phyloP scores from a whole-genome alignment of 2,797 vertebrate species.

The Adelosebastes latens region DNA sequence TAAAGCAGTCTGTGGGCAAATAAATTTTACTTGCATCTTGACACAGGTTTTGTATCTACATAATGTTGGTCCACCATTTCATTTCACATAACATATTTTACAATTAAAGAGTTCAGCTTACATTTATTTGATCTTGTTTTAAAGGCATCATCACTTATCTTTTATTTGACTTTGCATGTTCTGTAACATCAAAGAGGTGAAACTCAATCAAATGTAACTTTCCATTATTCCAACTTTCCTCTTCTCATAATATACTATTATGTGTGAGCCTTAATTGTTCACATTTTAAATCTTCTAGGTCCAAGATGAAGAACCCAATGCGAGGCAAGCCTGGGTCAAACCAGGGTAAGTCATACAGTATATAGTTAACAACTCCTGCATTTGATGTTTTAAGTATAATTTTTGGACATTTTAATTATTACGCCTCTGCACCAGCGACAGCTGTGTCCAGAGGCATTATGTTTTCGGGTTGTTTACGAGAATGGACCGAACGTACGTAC shows the following conservation, averaged over 20 bases:
- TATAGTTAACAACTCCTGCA: neutral
- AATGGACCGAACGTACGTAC: too few relatives aligned
- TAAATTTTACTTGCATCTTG: neutral
- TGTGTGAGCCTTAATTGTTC: constrained; percentile 22
- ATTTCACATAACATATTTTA: neutral
- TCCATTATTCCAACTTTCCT: constrained; percentile 16
- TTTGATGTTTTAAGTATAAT: neutral
- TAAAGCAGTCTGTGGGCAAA: neutral
- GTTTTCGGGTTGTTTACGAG: too few relatives aligned
- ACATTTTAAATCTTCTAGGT: constrained; percentile 78
- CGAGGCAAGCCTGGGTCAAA: constrained; percentile 91
- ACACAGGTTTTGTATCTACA: constrained; percentile 2
- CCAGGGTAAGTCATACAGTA: constrained; percentile 87
- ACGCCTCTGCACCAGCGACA: too few relatives aligned
- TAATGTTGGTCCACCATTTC: neutral
- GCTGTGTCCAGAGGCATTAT: too few relatives aligned
- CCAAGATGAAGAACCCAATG: constrained; percentile 86
- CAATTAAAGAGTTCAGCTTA: constrained; percentile 4
- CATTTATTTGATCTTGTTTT: neutral
- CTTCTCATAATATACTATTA: neutral
- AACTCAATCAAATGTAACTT: constrained; percentile 76
- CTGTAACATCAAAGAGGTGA: constrained; percentile 65
- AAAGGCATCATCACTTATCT: neutral
- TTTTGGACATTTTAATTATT: neutral
- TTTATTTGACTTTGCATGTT: constrained; percentile 45